A percentile compares a stretch with the other conserved stretches of the same genome.
phyloP scores from a whole-genome alignment of 2,888 invertebrate genomes.

The Eustalomyia histrio region DNA sequence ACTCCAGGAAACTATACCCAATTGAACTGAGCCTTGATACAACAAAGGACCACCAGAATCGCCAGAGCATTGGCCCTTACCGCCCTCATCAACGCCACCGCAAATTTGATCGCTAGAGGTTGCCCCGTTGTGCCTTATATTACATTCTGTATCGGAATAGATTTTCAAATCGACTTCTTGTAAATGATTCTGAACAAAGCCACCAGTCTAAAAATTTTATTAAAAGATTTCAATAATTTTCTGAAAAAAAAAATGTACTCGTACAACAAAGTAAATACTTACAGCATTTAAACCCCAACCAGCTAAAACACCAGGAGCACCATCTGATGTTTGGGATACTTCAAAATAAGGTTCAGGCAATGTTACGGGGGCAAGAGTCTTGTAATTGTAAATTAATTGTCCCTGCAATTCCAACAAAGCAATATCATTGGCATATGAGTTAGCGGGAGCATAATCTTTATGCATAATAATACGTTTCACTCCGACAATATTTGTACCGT shows the following conservation, averaged over 20 bases:
- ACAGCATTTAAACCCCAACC: slow-evolving; percentile 78
- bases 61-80: slow-evolving; percentile 77
- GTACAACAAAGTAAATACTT: slow-evolving; percentile 15
- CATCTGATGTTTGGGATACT: slow-evolving; percentile 69
- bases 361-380: slow-evolving; percentile 70
- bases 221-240: not conserved
- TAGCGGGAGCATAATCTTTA: slow-evolving; percentile 70
- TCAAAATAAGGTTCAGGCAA: slow-evolving; percentile 71
- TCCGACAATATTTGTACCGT: slow-evolving; percentile 70
- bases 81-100: slow-evolving; percentile 75
- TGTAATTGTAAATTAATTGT: slow-evolving; percentile 71
- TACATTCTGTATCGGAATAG: slow-evolving; percentile 77
- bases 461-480: slow-evolving; percentile 75
- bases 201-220: slow-evolving; percentile 72
- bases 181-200: slow-evolving; percentile 71
- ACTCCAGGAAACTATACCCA: slow-evolving; percentile 80
- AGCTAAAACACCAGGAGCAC: slow-evolving; percentile 69
- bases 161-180: slow-evolving; percentile 77
- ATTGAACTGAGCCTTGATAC: slow-evolving; percentile 68
- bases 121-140: slow-evolving; percentile 69
- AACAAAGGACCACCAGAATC: slow-evolving; percentile 77
- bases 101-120: slow-evolving; percentile 78
- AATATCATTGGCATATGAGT: slow-evolving; percentile 78
- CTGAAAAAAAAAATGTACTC: not conserved
- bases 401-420: slow-evolving; percentile 75